Evolutionary conservation across 2,113 vertebrate genomes (phyloP).

Genomic region (Orientallactaga bullata): DNA sequence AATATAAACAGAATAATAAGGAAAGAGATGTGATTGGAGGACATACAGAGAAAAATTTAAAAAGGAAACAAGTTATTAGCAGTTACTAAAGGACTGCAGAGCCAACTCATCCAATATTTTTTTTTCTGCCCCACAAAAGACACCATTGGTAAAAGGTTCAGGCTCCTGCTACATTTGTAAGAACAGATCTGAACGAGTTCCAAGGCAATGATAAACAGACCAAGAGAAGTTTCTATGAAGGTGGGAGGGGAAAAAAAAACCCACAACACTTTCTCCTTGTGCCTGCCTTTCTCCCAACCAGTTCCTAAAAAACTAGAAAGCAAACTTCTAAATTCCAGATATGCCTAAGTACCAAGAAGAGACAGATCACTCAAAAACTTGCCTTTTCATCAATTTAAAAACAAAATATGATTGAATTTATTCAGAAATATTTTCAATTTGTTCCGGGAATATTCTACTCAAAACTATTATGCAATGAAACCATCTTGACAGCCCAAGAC

Average conservation of each 20-base stretch:
- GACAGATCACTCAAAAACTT: neutral
- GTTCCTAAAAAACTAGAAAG: neutral
- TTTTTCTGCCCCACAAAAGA: constrained; percentile 20
- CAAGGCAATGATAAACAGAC: neutral
- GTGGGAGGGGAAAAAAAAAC: neutral
- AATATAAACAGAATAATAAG: neutral
- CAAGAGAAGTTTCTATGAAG: neutral
- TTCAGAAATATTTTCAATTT: neutral
- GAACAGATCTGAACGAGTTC: neutral
- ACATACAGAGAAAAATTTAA: neutral
- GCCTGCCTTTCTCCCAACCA: neutral
- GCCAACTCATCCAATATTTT: neutral
- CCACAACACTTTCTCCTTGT: neutral
- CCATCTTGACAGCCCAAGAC: neutral
- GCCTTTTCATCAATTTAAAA: neutral
- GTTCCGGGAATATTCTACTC: neutral
- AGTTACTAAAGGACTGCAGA: constrained; percentile 3
- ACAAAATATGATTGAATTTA: neutral
- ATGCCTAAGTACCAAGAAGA: neutral
- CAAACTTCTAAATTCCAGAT: neutral
- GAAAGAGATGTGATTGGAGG: neutral
- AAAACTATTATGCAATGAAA: neutral
- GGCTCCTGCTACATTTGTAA: neutral
- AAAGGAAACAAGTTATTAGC: constrained; percentile 6
- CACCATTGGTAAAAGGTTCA: neutral